phyloP scores from a whole-genome alignment of 2,797 vertebrate species.

The Eremophila alpestris region DNA sequence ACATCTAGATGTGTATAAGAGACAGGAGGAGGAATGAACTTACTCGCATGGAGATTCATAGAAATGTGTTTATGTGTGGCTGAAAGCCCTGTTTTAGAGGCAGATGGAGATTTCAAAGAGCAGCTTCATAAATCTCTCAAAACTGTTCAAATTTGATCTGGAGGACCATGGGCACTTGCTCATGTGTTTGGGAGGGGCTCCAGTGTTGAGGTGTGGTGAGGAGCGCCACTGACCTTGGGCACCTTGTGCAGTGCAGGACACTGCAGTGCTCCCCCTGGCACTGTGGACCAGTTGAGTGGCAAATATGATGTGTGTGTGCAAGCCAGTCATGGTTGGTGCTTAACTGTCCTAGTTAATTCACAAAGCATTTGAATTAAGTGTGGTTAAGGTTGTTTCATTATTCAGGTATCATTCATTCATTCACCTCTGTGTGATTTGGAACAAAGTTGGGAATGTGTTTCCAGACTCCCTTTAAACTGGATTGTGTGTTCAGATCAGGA shows the following conservation, averaged over 20 bases:
- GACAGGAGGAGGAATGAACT: neutral
- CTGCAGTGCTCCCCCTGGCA: neutral
- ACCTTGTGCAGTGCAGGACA: neutral
- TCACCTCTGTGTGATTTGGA: neutral
- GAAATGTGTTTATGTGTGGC: neutral
- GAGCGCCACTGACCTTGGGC: neutral
- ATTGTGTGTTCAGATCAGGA: neutral
- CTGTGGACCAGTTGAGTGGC: fast-evolving
- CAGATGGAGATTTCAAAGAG: neutral
- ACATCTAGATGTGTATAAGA: no score
- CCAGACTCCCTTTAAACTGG: neutral
- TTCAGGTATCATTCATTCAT: neutral
- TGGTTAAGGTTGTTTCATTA: neutral
- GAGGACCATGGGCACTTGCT: neutral
- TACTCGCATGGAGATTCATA: neutral
- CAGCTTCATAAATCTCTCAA: neutral
- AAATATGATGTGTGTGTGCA: neutral
- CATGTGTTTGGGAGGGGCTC: neutral
- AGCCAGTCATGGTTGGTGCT: neutral
- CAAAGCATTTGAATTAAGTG: neutral
- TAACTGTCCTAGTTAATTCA: neutral
- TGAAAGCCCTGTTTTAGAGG: neutral
- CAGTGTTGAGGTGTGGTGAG: fast-evolving
- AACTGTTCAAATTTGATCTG: neutral
- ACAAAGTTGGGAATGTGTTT: neutral